Percentiles rank a stretch among this genome's conserved stretches.
Evolutionary conservation across 2,797 vertebrate genomes (phyloP).

Genomic region (Phoebastria nigripes): DNA sequence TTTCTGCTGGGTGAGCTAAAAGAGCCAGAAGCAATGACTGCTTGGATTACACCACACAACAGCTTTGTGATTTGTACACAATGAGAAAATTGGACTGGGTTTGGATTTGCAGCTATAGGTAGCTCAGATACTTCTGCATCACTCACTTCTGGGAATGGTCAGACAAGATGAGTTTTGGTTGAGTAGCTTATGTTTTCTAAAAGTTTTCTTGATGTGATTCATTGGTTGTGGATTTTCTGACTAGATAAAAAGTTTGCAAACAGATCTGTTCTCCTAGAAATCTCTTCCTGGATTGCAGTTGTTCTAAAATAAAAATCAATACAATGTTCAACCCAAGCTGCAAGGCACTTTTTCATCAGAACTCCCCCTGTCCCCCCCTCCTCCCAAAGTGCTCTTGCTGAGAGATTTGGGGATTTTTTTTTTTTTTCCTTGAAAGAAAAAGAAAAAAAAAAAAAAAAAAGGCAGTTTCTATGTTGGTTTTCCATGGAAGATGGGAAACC

Average conservation of each 20-base stretch:
- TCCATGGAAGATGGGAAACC: neutral
- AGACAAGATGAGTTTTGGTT: slow-evolving; percentile 14
- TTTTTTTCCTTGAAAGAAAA: neutral
- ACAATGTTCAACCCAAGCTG: neutral
- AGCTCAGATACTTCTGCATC: slow-evolving; percentile 19
- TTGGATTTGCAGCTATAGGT: neutral
- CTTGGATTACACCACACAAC: neutral
- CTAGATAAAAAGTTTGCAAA: slow-evolving; percentile 21
- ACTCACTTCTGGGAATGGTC: neutral
- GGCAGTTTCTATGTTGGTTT: neutral
- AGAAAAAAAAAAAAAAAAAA: neutral
- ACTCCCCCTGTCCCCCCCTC: neutral
- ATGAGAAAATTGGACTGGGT: neutral
- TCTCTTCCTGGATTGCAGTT: neutral
- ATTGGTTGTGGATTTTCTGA: neutral
- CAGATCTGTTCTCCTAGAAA: neutral
- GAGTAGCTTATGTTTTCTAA: neutral
- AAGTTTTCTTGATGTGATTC: neutral
- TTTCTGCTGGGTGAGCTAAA: neutral
- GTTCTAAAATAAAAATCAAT: neutral
- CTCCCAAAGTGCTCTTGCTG: neutral
- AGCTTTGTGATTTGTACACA: neutral
- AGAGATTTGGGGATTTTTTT: neutral
- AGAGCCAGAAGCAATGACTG: slow-evolving; percentile 3
- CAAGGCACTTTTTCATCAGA: neutral